Evolutionary conservation across 2,113 vertebrate genomes (phyloP).

Genomic region (Columba janthina): DNA sequence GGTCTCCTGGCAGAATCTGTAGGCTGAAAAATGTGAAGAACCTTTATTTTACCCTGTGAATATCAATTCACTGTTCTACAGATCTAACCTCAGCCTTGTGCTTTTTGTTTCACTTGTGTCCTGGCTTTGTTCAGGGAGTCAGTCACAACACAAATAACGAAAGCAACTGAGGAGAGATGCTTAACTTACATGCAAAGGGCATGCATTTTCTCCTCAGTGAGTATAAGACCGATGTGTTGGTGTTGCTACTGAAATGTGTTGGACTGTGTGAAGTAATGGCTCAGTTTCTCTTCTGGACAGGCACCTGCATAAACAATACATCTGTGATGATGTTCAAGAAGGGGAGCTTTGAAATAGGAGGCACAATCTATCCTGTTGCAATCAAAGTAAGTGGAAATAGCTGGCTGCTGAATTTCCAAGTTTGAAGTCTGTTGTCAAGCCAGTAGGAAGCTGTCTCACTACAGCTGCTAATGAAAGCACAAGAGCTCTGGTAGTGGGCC

Average conservation of each 20-base stretch:
- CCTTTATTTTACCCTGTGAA: not conserved
- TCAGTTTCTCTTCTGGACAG: slow-evolving; percentile 61
- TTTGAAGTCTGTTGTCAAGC: not conserved
- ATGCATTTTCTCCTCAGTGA: not conserved
- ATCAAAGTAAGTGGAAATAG: slow-evolving; percentile 87
- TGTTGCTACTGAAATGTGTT: not conserved
- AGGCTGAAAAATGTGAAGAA: not conserved
- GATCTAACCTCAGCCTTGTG: not conserved
- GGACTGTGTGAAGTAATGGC: not conserved
- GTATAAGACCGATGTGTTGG: not conserved
- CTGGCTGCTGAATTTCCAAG: not conserved
- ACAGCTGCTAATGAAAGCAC: not conserved
- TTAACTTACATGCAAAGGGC: not conserved
- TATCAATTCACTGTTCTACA: not conserved
- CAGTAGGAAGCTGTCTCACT: not conserved
- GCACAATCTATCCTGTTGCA: slow-evolving; percentile 91
- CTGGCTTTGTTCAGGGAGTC: not conserved
- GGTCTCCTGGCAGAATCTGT: not conserved
- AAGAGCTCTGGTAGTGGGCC: not conserved
- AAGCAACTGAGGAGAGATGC: not conserved
- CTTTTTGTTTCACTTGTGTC: not conserved
- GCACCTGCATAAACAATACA: slow-evolving; percentile 97
- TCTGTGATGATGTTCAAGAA: slow-evolving; percentile 99
- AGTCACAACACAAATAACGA: not conserved
- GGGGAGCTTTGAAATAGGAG: slow-evolving; percentile 97